A percentile compares a stretch with the other conserved stretches of the same genome.
Conservation (phyloP, 2,113 vertebrate species). For the Leucosticte australis region DNA sequence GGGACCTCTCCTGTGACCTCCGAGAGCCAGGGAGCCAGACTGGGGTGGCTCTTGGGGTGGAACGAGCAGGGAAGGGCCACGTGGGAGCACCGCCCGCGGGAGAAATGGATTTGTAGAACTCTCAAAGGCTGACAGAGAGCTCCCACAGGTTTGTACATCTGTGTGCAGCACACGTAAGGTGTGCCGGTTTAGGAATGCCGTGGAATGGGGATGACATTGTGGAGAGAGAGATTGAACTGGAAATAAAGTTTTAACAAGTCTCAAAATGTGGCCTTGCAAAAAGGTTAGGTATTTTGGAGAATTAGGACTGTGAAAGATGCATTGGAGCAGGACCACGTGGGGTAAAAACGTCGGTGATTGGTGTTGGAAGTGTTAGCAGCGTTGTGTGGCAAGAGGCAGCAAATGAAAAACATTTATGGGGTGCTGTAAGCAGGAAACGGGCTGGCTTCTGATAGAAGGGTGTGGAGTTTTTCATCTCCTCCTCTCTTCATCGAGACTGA, state of each 20-base stretch:
- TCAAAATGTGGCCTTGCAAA: not conserved
- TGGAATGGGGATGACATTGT: not conserved
- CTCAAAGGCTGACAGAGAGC: not conserved
- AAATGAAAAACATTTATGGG: not conserved
- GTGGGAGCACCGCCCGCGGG: rapidly evolving
- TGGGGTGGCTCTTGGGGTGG: not conserved
- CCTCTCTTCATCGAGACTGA: not conserved
- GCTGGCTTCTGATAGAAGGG: not conserved
- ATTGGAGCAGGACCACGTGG: not conserved
- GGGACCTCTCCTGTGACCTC: not conserved
- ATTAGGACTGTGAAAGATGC: not conserved
- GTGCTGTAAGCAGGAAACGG: not conserved
- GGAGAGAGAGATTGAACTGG: not conserved
- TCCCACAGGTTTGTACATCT: not conserved
- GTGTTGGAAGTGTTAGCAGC: not conserved
- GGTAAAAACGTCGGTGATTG: not conserved
- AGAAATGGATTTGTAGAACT: not conserved
- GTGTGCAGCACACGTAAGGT: not conserved
- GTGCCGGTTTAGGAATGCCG: not conserved
- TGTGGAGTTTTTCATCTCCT: not conserved
- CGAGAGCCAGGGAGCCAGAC: not conserved
- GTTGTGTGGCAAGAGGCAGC: not conserved
- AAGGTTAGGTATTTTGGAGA: not conserved
- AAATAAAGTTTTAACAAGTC: not conserved
- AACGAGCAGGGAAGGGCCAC: rapidly evolving